These are phyloP conservation scores for Agrypnus murinus DNA, from an alignment of 2,888 invertebrate genomes.

Conservation along the genomic window DNA sequence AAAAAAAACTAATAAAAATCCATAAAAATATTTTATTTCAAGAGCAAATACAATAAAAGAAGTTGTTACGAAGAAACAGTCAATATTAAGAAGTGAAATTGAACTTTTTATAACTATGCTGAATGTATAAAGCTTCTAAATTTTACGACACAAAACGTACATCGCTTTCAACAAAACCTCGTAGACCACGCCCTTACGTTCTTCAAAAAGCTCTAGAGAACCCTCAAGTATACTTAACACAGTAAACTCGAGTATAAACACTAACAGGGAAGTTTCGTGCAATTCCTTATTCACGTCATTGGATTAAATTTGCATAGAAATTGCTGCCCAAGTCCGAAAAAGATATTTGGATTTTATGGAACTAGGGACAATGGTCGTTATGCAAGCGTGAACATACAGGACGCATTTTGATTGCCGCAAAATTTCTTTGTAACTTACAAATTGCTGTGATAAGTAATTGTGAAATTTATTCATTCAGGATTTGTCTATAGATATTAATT, in stretches of 20 bases:
- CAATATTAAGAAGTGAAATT: too few relatives aligned
- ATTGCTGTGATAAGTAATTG: too few relatives aligned
- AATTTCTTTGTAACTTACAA: too few relatives aligned
- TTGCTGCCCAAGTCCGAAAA: constrained; percentile 16
- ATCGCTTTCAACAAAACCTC: not conserved
- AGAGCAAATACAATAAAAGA: too few relatives aligned
- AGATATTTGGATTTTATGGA: constrained; percentile 24
- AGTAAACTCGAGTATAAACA: constrained; percentile 10
- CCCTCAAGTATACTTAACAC: not conserved
- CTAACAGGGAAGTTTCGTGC: constrained; percentile 7
- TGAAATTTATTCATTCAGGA: too few relatives aligned
- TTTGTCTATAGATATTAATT: too few relatives aligned
- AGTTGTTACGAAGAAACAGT: too few relatives aligned
- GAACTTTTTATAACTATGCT: too few relatives aligned
- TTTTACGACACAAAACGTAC: too few relatives aligned
- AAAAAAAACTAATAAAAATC: too few relatives aligned
- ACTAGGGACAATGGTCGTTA: not conserved
- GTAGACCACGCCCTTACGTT: not conserved
- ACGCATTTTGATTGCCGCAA: constrained; percentile 21
- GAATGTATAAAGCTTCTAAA: too few relatives aligned
- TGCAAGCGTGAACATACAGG: not conserved
- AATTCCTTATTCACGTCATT: constrained; percentile 23
- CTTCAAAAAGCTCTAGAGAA: constrained; percentile 6
- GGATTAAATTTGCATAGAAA: constrained; percentile 31
- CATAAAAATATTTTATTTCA: too few relatives aligned